A percentile compares a stretch with the other conserved stretches of the same genome.
These are phyloP conservation scores for Varroa destructor DNA, from an alignment of 1,140 invertebrate species.

Conservation along the genomic window DNA sequence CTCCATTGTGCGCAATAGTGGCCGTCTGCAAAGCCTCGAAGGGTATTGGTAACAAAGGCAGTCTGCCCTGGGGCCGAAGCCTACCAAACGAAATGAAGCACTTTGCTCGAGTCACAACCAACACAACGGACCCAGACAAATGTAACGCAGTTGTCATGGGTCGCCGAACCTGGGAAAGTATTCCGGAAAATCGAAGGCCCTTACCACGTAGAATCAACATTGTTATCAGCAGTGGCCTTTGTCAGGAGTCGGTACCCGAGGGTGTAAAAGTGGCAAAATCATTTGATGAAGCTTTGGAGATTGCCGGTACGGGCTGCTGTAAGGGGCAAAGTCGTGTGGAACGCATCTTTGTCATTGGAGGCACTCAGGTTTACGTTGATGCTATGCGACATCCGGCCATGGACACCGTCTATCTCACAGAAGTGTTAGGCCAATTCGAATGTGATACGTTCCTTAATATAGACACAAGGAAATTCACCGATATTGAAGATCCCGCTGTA, in stretches of 20 bases:
- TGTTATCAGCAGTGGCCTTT: background rate
- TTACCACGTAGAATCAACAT: constrained; percentile 3
- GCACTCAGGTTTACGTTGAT: background rate
- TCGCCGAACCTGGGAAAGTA: constrained; percentile 17
- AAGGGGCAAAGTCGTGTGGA: background rate
- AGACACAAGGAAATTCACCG: background rate
- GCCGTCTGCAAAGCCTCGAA: constrained; percentile 2
- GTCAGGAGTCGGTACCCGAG: background rate
- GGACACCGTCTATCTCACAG: constrained; percentile 8
- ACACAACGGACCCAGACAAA: background rate
- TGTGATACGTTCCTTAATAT: constrained; percentile 23
- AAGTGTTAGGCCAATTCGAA: background rate
- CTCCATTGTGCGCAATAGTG: constrained; percentile 6
- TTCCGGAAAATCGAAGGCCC: background rate
- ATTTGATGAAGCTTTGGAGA: background rate
- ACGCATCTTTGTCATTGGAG: constrained; percentile 1
- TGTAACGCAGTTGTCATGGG: constrained; percentile 8
- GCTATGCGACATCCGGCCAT: constrained; percentile 10
- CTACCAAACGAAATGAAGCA: constrained; percentile 27
- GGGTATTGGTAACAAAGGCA: constrained; percentile 6
- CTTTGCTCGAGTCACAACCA: constrained; percentile 14
- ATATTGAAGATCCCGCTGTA: background rate
- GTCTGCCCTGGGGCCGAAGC: constrained; percentile 17
- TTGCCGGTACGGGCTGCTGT: background rate
- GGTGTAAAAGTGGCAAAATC: background rate